Conservation (phyloP, 2,888 invertebrate species). For the Gonocerus acuteangulatus region DNA sequence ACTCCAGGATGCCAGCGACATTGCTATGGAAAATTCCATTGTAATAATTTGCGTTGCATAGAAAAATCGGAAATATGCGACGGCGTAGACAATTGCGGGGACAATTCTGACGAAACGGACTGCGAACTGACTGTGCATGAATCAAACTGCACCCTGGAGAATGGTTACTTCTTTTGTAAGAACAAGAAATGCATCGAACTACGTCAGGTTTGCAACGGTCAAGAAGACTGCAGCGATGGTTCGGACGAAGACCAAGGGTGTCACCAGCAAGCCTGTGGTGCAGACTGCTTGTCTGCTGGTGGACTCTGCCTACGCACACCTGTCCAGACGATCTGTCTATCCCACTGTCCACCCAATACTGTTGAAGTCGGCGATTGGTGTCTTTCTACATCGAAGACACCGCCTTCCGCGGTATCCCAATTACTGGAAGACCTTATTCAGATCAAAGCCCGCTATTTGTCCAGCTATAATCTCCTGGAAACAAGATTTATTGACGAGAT, state of each 20-base stretch:
- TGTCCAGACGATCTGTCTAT: not conserved
- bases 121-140: not conserved
- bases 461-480: too few relatives aligned
- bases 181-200: constrained; percentile 4
- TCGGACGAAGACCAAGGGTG: not conserved
- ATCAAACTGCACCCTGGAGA: not conserved
- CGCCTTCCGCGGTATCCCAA: not conserved
- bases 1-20: not conserved
- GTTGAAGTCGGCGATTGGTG: not conserved
- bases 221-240: constrained; percentile 3
- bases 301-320: not conserved
- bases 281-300: not conserved
- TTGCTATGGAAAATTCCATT: not conserved
- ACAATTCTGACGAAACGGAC: not conserved
- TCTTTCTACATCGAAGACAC: not conserved
- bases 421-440: not conserved
- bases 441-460: not conserved
- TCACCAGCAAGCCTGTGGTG: not conserved
- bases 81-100: constrained; percentile 11
- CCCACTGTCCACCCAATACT: constrained; percentile 1
- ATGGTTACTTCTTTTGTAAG: not conserved
- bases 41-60: not conserved
- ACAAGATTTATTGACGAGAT: too few relatives aligned
- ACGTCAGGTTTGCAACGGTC: not conserved
- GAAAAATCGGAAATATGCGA: not conserved